A percentile compares a stretch with the other conserved stretches of the same genome.
These are phyloP conservation scores for Orchestia grillus DNA, from an alignment of 1,140 invertebrate genomes.

Conservation along the genomic window DNA sequence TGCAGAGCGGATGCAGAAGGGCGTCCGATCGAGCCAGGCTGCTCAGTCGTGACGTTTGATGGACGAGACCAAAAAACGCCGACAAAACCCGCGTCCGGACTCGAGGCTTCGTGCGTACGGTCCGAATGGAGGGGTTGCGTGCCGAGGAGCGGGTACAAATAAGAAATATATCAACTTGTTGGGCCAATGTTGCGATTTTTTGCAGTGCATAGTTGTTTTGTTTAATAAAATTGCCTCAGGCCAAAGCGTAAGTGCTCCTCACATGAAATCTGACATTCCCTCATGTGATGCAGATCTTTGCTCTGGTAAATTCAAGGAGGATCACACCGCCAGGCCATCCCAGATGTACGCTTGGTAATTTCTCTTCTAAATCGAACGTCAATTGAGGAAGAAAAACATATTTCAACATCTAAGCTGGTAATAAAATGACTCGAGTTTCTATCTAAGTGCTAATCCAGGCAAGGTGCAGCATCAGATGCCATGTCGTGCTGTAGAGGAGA, in stretches of 20 bases:
- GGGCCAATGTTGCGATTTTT: neutral
- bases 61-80: neutral
- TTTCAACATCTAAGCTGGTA: too few species aligned
- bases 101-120: neutral
- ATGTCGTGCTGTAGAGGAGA: too few species aligned
- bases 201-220: neutral
- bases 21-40: neutral
- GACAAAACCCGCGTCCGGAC: neutral
- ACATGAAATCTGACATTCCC: neutral
- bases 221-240: neutral
- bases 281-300: neutral
- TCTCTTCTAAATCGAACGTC: too few species aligned
- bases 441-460: neutral
- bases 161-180: neutral
- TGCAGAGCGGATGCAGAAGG: slow-evolving; percentile 4
- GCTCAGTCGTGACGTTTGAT: slow-evolving; percentile 30
- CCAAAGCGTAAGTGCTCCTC: neutral
- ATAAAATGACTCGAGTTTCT: too few species aligned
- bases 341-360: neutral
- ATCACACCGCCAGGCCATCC: neutral
- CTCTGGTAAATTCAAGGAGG: neutral
- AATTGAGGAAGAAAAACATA: too few species aligned
- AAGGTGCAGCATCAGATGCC: neutral
- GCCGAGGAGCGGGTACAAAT: neutral
- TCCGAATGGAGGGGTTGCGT: neutral